These are phyloP conservation scores for Alcedo atthis DNA, from an alignment of 2,797 vertebrate species.

Conservation along the genomic window DNA sequence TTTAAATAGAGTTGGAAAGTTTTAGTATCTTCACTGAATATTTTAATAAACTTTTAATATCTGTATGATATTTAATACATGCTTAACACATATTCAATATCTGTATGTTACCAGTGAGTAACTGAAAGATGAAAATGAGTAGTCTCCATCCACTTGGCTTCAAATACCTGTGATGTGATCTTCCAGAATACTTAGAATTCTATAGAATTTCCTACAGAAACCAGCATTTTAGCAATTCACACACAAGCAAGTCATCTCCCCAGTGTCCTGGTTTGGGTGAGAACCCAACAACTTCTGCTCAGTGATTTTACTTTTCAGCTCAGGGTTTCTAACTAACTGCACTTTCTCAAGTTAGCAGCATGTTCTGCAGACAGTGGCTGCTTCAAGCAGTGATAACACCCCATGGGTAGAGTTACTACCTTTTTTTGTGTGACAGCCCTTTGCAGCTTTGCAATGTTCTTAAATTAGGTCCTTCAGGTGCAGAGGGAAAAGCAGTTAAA, in stretches of 20 bases:
- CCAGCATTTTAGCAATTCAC: neutral
- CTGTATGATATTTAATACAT: neutral
- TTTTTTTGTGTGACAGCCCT: neutral
- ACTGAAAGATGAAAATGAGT: neutral
- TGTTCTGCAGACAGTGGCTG: too few relatives aligned
- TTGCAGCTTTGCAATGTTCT: neutral
- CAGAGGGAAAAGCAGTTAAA: neutral
- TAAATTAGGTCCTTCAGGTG: neutral
- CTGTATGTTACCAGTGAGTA: neutral
- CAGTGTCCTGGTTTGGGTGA: neutral
- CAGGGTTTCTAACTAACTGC: too few relatives aligned
- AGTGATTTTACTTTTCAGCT: too few relatives aligned
- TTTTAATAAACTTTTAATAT: neutral
- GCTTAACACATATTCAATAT: neutral
- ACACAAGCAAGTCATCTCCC: neutral
- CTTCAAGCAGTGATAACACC: too few relatives aligned
- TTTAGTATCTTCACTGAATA: neutral
- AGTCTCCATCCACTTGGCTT: neutral
- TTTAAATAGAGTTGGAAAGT: neutral
- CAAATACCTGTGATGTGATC: neutral
- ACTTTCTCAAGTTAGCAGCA: too few relatives aligned
- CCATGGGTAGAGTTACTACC: too few relatives aligned
- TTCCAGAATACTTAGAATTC: neutral
- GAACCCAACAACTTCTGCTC: too few relatives aligned
- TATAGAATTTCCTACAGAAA: neutral